Base-by-base conservation (phyloP, 2,113 vertebrate genomes). In the Megalops atlanticus region DNA sequence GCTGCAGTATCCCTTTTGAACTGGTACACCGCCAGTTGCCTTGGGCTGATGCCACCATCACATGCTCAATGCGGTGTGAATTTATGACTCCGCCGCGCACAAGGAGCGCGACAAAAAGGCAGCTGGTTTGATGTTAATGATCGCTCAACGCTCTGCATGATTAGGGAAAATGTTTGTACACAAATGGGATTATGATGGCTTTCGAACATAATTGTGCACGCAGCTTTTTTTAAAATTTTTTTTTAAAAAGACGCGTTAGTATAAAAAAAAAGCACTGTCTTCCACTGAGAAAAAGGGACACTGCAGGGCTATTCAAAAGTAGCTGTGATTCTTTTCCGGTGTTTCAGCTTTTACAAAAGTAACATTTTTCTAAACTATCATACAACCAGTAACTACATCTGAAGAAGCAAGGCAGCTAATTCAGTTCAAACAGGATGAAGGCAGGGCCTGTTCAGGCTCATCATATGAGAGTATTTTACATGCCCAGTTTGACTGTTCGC, bases 341-440 rank as follows among this genome's bases (percentile, higher is more conserved):
- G 93, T 95, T 93, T 94, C 92, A 94, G 93, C 93, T 94, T 93
- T 95, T 95, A 95, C 93, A 95, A 95, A 95, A 95, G 94, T 95
- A 95, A 95, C 93, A 94, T 94, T 94, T 95, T 93, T 92, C 94
- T 96, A 95, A 95, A 95, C 95, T 96, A 95, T 95, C 94, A 95
- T 95, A 94, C 93, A 94, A 95, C 93, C 93, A 92, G 95, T 95
- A 96, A 96, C 95, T 95, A 96, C 94, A 96, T 94, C 95, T 95
- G 92, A 93, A 95, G 93, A 95, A 95, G 93, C 94, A 95, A 95
- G 93, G 93, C 93, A 93, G 94, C 95, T 95, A 94, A 95, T 95
- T 95, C 94, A 94, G 94, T 93, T 94, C 93, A 94, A 93, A 94
- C 93, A 92, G 91, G 92, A 96, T 92, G 93, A 96, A 95, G 95